phyloP scores from a whole-genome alignment of 1,140 invertebrate species.

The Drosophila neocordata region DNA sequence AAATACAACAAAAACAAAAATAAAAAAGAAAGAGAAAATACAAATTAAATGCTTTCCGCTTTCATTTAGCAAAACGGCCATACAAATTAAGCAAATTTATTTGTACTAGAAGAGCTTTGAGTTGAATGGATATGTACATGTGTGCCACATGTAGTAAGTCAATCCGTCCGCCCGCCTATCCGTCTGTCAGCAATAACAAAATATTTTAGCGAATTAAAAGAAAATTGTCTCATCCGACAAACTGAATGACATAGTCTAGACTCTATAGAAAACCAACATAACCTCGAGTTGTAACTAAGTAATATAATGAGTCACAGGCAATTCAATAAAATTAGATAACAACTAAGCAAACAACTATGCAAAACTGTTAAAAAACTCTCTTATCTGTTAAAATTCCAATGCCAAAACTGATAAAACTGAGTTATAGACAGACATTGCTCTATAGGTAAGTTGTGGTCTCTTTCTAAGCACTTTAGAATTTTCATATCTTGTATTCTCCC shows the following conservation, averaged over 20 bases:
- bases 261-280: not conserved
- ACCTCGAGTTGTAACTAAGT: conserved; percentile 13
- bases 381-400: not conserved
- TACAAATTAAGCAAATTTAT: conserved; percentile 76
- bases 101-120: conserved; percentile 31
- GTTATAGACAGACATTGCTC: not conserved
- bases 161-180: not conserved
- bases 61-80: conserved; percentile 58
- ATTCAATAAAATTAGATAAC: not conserved
- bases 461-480: too few relatives aligned
- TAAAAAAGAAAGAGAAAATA: conserved; percentile 8
- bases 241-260: conserved; percentile 49
- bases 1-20: conserved; percentile 3
- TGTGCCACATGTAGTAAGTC: conserved; percentile 44
- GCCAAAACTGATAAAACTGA: not conserved
- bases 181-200: conserved; percentile 66
- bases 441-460: too few relatives aligned
- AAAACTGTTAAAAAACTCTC: not conserved
- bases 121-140: conserved; percentile 14
- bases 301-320: conserved; percentile 18
- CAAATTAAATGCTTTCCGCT: conserved; percentile 53
- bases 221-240: conserved; percentile 74
- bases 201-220: conserved; percentile 79
- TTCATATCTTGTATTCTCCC: too few relatives aligned
- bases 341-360: conserved; percentile 1